Conservation (phyloP, 2,113 vertebrate genomes). For the Colaptes auratus region DNA sequence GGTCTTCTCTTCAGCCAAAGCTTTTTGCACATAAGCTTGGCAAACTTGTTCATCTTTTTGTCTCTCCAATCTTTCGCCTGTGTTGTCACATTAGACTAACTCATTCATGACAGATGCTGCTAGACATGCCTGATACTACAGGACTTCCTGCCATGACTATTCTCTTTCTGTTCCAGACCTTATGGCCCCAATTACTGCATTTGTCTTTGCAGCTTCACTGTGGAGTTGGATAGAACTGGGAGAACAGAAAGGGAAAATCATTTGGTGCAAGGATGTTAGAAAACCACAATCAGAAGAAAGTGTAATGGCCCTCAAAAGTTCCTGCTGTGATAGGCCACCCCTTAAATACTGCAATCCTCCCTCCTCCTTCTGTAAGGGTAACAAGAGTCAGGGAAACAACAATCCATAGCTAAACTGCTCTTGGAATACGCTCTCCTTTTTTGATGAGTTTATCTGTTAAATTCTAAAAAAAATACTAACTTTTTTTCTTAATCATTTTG, state of each 20-base stretch:
- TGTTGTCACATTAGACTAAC: neutral
- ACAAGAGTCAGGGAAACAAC: neutral
- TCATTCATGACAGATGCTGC: neutral
- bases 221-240: neutral
- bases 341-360: neutral
- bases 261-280: neutral
- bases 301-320: neutral
- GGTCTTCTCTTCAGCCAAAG: neutral
- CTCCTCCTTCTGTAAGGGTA: neutral
- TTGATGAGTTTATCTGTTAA: neutral
- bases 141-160: neutral
- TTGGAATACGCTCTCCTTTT: neutral
- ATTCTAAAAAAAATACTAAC: neutral
- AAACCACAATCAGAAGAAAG: neutral
- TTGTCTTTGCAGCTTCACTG: neutral
- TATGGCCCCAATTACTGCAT: neutral
- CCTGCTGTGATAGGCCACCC: neutral
- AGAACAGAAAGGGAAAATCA: neutral
- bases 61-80: neutral
- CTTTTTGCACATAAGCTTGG: neutral
- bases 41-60: neutral
- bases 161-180: neutral
- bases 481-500: neutral
- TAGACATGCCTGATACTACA: accelerated
- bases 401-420: neutral